Conservation (phyloP, 1,140 invertebrate species). For the Drosophila navojoa region DNA sequence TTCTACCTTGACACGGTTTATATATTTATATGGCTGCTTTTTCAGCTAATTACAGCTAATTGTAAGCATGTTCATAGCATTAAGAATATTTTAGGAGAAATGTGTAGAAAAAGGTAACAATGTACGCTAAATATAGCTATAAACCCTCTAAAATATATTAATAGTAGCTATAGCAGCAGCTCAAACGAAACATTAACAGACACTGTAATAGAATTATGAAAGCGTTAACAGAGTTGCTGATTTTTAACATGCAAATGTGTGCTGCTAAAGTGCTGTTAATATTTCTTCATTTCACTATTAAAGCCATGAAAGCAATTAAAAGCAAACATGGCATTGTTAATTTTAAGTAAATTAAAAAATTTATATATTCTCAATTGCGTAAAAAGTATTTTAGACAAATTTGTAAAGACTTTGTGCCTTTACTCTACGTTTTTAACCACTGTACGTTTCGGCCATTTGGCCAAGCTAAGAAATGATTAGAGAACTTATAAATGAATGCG, state of each 20-base stretch:
- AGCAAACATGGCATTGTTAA: no score
- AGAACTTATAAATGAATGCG: constrained; percentile 69
- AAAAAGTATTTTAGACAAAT: not conserved
- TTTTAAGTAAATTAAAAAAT: no score
- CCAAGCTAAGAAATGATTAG: constrained; percentile 64
- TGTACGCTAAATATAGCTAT: not conserved
- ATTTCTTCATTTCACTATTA: not conserved
- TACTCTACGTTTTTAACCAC: not conserved
- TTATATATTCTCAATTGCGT: no score
- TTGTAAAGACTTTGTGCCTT: not conserved
- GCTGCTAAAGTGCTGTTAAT: no score
- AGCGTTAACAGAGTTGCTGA: not conserved
- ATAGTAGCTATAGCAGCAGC: not conserved
- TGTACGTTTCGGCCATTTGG: constrained; percentile 16
- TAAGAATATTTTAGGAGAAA: no score
- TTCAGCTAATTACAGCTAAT: no score
- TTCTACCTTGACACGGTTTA: no score
- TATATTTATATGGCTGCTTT: no score
- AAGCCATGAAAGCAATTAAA: not conserved
- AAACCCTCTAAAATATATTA: not conserved
- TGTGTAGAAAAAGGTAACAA: no score
- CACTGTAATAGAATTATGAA: not conserved
- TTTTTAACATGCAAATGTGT: no score
- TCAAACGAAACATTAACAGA: not conserved
- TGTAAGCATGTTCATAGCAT: no score